These are phyloP conservation scores for Mesembrinibis cayennensis DNA, from an alignment of 2,113 vertebrate genomes.

Conservation along the genomic window DNA sequence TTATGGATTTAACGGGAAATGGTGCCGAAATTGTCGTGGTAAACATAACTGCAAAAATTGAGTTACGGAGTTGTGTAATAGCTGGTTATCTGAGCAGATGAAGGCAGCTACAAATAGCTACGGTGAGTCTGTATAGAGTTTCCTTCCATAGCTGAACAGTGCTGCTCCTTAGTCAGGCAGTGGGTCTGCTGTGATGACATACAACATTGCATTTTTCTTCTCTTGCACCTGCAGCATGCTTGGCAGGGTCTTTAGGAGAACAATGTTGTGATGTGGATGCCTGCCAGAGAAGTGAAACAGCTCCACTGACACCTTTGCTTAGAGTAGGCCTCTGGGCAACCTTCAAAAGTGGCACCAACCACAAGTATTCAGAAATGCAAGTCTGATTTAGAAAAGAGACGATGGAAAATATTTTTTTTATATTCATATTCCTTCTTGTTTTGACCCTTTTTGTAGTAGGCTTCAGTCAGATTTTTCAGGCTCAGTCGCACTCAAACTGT, in stretches of 20 bases:
- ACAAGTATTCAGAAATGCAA: background rate
- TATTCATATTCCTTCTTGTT: background rate
- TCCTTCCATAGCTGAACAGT: background rate
- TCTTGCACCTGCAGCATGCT: background rate
- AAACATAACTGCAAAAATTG: background rate
- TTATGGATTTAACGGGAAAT: background rate
- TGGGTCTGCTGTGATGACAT: background rate
- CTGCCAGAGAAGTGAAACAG: background rate
- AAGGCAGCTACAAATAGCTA: background rate
- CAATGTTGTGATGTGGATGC: background rate
- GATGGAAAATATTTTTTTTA: background rate
- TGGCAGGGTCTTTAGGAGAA: background rate
- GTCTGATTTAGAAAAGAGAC: background rate
- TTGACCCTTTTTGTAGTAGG: background rate
- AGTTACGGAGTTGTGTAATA: background rate
- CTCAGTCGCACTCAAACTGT: background rate
- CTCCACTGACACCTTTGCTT: fast-evolving
- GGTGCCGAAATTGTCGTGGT: background rate
- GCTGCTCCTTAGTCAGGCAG: background rate
- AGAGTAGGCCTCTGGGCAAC: background rate
- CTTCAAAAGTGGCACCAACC: background rate
- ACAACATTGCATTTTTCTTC: background rate
- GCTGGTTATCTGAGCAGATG: background rate
- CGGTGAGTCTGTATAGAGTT: background rate
- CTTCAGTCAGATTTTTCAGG: background rate